Conservation (phyloP, 2,797 vertebrate species). For the Sebastes iracundus region DNA sequence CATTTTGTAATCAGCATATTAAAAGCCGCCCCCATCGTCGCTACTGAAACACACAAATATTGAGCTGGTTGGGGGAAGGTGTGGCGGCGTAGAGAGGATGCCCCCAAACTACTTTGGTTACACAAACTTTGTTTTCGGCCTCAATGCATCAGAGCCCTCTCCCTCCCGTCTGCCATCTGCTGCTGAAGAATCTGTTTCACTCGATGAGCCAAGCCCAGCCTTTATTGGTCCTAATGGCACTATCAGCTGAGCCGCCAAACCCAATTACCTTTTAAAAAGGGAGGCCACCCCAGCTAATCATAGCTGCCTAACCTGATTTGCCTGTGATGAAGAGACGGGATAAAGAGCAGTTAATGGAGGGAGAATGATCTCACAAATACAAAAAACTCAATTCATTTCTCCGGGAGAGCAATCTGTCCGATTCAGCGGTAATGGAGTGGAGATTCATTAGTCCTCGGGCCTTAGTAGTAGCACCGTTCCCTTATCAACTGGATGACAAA, state of each 20-base stretch:
- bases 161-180: slow-evolving; percentile 85
- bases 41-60: slow-evolving; percentile 19
- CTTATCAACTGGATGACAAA: slow-evolving; percentile 86
- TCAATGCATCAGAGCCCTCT: slow-evolving; percentile 80
- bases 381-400: slow-evolving; percentile 94
- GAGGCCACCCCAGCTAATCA: slow-evolving; percentile 90
- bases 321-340: slow-evolving; percentile 90
- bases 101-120: slow-evolving; percentile 83
- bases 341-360: slow-evolving; percentile 92
- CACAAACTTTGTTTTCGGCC: slow-evolving; percentile 87
- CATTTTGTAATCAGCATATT: slow-evolving; percentile 49
- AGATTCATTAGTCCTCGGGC: slow-evolving; percentile 89
- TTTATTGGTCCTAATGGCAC: slow-evolving; percentile 90
- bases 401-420: slow-evolving; percentile 89
- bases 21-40: slow-evolving; percentile 33
- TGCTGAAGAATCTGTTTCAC: slow-evolving; percentile 88
- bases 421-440: slow-evolving; percentile 90
- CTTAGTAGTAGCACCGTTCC: slow-evolving; percentile 78
- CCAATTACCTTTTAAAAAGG: slow-evolving; percentile 90
- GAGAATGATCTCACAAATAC: slow-evolving; percentile 92
- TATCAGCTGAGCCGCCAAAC: slow-evolving; percentile 91
- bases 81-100: slow-evolving; percentile 41
- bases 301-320: slow-evolving; percentile 89
- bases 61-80: background rate
- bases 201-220: slow-evolving; percentile 86